Percentiles rank a stretch among this genome's conserved stretches.
These are phyloP conservation scores for Rhinichthys osculus DNA, from an alignment of 2,797 vertebrate species.

Conservation along the genomic window DNA sequence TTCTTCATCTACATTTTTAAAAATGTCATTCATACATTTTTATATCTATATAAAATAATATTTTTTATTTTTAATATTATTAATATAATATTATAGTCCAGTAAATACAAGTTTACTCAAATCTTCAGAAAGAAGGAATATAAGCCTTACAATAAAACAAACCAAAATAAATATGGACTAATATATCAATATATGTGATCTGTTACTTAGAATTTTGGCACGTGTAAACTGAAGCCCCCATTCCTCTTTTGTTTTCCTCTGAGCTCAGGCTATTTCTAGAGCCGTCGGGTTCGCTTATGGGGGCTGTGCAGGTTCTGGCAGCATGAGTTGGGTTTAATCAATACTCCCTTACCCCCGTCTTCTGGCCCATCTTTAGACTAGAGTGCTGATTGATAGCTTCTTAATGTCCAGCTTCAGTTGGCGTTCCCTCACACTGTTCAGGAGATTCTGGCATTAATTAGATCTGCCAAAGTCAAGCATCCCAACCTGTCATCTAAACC, in stretches of 20 bases:
- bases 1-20: neutral
- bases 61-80: neutral
- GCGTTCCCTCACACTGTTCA: neutral
- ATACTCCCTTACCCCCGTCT: neutral
- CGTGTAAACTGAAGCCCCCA: neutral
- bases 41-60: neutral
- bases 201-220: neutral
- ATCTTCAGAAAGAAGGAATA: neutral
- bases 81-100: neutral
- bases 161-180: neutral
- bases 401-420: slow-evolving; percentile 11
- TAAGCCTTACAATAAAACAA: neutral
- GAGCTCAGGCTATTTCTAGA: neutral
- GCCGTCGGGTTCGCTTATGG: neutral
- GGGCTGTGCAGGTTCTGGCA: neutral
- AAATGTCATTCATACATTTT: neutral
- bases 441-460: neutral
- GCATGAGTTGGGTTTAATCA: slow-evolving; percentile 24
- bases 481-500: neutral
- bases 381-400: slow-evolving; percentile 24
- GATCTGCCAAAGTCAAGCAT: neutral
- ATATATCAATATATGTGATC: neutral
- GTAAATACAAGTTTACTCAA: neutral
- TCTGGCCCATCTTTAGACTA: slow-evolving; percentile 6
- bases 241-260: neutral